Conservation (phyloP, 2,113 vertebrate genomes). For the Triplophysa rosa region DNA sequence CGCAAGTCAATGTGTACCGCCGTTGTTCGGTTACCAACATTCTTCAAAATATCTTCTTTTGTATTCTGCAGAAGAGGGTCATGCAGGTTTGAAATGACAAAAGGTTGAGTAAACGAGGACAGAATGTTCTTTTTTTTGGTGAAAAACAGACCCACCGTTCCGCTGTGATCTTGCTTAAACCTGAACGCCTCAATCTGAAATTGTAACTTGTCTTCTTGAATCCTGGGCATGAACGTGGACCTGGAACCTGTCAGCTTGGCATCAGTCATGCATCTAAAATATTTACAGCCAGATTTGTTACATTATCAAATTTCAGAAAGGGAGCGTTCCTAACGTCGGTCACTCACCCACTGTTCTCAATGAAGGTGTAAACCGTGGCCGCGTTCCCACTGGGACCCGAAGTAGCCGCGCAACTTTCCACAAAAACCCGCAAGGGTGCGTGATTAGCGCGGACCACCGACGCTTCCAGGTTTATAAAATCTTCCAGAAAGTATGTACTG, state of each 20-base stretch:
- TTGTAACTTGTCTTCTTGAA: conserved; percentile 61
- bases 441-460: conserved; percentile 57
- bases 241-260: conserved; percentile 61
- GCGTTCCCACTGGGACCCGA: conserved; percentile 18
- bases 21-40: too few species aligned
- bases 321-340: neutral
- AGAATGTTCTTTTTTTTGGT: too few species aligned
- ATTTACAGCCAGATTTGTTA: neutral
- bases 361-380: neutral
- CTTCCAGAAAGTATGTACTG: conserved; percentile 35
- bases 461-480: conserved; percentile 57
- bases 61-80: too few species aligned
- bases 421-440: conserved; percentile 60
- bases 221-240: conserved; percentile 67
- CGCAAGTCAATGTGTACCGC: too few species aligned
- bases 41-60: too few species aligned
- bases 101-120: too few species aligned
- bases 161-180: conserved; percentile 58
- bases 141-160: conserved; percentile 56
- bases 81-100: too few species aligned
- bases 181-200: conserved; percentile 70
- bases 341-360: conserved; percentile 14
- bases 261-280: conserved; percentile 68
- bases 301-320: too few species aligned
- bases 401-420: conserved; percentile 67